Evolutionary conservation across 2,888 invertebrate genomes (phyloP), one percentile per base, ranked within the genome.

Genomic region (Achlya flavicornis): DNA sequence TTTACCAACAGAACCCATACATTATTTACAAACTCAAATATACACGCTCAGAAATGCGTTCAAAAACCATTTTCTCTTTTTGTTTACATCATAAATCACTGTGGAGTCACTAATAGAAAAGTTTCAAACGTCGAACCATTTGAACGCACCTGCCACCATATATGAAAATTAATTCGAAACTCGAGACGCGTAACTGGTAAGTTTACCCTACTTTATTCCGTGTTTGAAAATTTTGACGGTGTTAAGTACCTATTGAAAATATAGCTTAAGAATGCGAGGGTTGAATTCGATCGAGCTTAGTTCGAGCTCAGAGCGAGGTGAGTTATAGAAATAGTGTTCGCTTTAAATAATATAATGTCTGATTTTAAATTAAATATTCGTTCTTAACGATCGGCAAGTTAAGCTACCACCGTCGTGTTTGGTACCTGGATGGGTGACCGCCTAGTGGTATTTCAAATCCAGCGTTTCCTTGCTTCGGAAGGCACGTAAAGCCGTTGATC

Each of bases 141-240:
- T 76, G 64, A 63, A 48, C 65, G 65, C 81, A 83, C 81, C 82
- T 83, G 82, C 70, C 64, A 72, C 74, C 72, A 61, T 76, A 75
- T 74, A 73, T 74, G 78, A 76, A 74, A 77, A 79, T 81, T 81
- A 81, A 81, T 80, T 79, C 73, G 70, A 64, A 75, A 77, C 71
- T 72, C 65, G 61, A 59, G 58, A 19, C 61, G 65, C 33, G 69
- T 66, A 68, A 66, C 57, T 43, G 61, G 66, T 58, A 57, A 58
- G 61, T 41, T 63, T 66, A 61, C 65, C 61, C 65, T 62, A 66
- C 63, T 66, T 61, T 43, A 26, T 61, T 26, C 19, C 60, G 60
- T 60, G 19, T 60, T 41, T 14, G 38, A 59, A 59, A 59, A 35
- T 58, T 43, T 63, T 48, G 41, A 35, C 38, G 46, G 46, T 46